Conservation (phyloP, 2,888 invertebrate genomes). For the Dynastes hyllus region DNA sequence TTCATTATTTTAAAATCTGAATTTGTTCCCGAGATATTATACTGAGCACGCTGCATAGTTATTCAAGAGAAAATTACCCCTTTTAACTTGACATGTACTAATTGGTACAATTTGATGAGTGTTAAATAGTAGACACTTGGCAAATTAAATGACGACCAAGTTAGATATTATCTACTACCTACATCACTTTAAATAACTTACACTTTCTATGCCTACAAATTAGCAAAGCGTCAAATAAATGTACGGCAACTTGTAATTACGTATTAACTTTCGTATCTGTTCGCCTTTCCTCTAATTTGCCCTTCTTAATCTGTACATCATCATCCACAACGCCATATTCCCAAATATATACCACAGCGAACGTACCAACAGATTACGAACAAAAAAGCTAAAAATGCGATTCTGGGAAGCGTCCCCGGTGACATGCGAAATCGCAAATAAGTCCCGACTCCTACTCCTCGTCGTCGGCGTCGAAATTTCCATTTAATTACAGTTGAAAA, state of each 20-base stretch:
- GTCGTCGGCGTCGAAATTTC: background rate
- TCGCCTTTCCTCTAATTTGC: constrained; percentile 1
- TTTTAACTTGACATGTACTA: too few relatives aligned
- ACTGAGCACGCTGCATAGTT: too few relatives aligned
- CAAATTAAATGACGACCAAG: too few relatives aligned
- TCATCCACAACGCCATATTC: background rate
- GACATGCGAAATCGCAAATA: constrained; percentile 3
- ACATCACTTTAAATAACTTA: too few relatives aligned
- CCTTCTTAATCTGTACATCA: background rate
- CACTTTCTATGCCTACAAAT: too few relatives aligned
- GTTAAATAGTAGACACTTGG: too few relatives aligned
- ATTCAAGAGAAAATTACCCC: too few relatives aligned
- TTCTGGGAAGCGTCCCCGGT: background rate
- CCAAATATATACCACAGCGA: background rate
- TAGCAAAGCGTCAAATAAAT: too few relatives aligned
- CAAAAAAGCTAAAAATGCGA: background rate
- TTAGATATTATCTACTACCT: too few relatives aligned
- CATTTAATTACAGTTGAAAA: constrained; percentile 29
- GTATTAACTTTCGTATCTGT: background rate
- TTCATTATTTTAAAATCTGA: too few relatives aligned
- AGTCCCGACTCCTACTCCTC: background rate
- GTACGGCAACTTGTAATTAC: background rate
- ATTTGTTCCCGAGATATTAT: too few relatives aligned
- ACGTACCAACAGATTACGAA: constrained; percentile 5
- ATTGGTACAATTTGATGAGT: too few relatives aligned